Conservation (phyloP, 2,113 vertebrate genomes). For the Nanorana parkeri region DNA sequence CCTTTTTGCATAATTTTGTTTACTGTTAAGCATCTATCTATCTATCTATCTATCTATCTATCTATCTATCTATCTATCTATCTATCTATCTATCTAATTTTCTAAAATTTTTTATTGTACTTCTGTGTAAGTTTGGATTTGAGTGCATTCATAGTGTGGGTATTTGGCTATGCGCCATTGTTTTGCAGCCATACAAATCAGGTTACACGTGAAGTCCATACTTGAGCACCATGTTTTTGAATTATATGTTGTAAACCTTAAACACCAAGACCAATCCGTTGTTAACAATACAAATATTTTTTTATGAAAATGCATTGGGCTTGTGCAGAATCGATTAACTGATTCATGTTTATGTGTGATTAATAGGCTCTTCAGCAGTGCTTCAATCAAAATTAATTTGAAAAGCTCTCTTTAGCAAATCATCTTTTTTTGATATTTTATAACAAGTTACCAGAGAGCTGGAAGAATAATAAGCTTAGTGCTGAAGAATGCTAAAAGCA, state of each 20-base stretch:
- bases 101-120: too few relatives aligned
- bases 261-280: not conserved
- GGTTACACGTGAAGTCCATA: too few relatives aligned
- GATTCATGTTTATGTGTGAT: constrained; percentile 1
- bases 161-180: too few relatives aligned
- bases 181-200: too few relatives aligned
- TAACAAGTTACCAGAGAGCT: not conserved
- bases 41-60: too few relatives aligned
- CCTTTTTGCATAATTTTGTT: too few relatives aligned
- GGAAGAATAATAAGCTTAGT: not conserved
- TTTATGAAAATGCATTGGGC: not conserved
- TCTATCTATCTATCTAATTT: too few relatives aligned
- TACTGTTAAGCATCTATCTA: too few relatives aligned
- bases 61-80: too few relatives aligned
- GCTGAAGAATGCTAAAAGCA: not conserved
- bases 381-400: constrained; percentile 25
- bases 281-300: constrained; percentile 1
- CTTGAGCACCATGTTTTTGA: too few relatives aligned
- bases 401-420: constrained; percentile 25
- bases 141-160: too few relatives aligned
- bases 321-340: not conserved
- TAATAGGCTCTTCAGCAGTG: not conserved
- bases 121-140: too few relatives aligned
- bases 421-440: constrained; percentile 22
- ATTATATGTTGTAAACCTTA: not conserved